Evolutionary conservation across 2,888 invertebrate genomes (phyloP), one percentile per base, ranked within the genome.

Genomic region (Aspidiotus rigidus): DNA sequence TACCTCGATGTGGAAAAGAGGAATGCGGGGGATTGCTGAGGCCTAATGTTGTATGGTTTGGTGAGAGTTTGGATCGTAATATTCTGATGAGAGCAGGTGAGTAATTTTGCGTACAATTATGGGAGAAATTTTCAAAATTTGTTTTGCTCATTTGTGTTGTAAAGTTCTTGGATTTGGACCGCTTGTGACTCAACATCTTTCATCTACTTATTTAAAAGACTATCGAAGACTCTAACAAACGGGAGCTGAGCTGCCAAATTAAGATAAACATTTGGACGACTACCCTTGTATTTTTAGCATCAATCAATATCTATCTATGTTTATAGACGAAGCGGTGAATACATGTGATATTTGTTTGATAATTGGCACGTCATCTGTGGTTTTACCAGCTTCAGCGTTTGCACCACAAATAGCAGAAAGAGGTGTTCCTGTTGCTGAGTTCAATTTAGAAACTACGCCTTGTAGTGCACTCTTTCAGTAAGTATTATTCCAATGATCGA

Each of bases 41-140:
- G 67, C 92, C 93, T 1, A 84, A 89, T 75, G 89, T 93, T 72
- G 87, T 93, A 9, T 93, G 93, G 93, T 93, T 93, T 80, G 91
- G 91, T 6, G 93, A 93, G 80, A 82, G 79, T 73, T 80, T 93
- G 67, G 83, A 90, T 72, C 74, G 79, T 1, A 77, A 80, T 64
- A 82, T 90, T 16, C 76, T 92, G 55, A 75, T 80, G 1, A 80
- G 81, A 78, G 84, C 88, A 72, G 80, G 88, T 87, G 79, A 76
- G 78, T 75, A 63, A 11, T 13, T 11, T 62, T 42, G 39, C n/a
- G 1, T 3, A 17, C 75, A 67, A 59, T 61, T 69, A 10, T 53
- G 57, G n/a, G n/a, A 40, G n/a, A n/a, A 17, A 57, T n/a, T 70
- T 16, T 54, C 40, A 44, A 8, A 62, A 49, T 60, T 62, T 62